phyloP scores from a whole-genome alignment of 2,797 vertebrate species.

The Sebastes glaucus region DNA sequence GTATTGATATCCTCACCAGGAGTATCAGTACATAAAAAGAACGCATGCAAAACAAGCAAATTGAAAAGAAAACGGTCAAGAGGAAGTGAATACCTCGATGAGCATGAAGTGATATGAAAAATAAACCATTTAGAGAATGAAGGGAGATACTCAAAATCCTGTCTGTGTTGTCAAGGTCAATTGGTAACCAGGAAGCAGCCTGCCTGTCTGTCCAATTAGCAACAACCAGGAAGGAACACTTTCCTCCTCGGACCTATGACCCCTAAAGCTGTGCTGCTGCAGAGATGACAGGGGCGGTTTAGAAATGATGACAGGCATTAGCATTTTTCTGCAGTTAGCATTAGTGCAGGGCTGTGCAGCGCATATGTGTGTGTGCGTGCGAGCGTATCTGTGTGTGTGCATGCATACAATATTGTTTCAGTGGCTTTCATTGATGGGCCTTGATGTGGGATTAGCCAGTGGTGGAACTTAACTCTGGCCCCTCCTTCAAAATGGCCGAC shows the following conservation, averaged over 20 bases:
- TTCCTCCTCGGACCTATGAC: constrained; percentile 71
- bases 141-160: constrained; percentile 53
- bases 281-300: constrained; percentile 74
- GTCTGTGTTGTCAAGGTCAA: constrained; percentile 75
- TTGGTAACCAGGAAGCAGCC: constrained; percentile 70
- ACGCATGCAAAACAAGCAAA: neutral
- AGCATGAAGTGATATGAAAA: constrained; percentile 10
- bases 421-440: constrained; percentile 70
- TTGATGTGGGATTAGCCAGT: constrained; percentile 78
- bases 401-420: constrained; percentile 66
- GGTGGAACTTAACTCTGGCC: constrained; percentile 70
- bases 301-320: constrained; percentile 82
- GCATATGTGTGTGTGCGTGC: constrained; percentile 26
- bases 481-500: constrained; percentile 81
- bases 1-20: neutral
- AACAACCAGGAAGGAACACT: constrained; percentile 76
- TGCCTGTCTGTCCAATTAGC: constrained; percentile 80
- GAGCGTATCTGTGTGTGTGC: constrained; percentile 35
- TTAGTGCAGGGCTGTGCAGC: constrained; percentile 64
- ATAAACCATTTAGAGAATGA: constrained; percentile 35
- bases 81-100: neutral
- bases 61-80: neutral
- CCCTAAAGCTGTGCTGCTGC: constrained; percentile 77
- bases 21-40: neutral
- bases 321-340: constrained; percentile 81